Percentiles rank a stretch among this genome's conserved stretches.
phyloP scores from a whole-genome alignment of 2,888 invertebrate species.

The Thymelicus lineola region DNA sequence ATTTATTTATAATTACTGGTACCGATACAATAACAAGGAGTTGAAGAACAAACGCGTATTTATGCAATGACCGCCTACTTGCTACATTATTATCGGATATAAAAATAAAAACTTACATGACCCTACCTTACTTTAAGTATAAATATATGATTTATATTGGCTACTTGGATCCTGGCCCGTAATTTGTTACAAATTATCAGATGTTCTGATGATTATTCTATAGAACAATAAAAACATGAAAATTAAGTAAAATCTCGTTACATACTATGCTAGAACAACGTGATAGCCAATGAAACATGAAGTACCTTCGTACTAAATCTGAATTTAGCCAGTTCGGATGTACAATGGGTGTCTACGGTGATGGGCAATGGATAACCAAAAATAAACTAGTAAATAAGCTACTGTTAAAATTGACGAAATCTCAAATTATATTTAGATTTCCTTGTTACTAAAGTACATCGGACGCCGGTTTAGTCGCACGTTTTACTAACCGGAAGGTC shows the following conservation, averaged over 20 bases:
- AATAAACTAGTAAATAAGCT: constrained; percentile 33
- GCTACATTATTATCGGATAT: constrained; percentile 68
- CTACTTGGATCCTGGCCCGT: constrained; percentile 39
- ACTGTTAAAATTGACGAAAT: constrained; percentile 27
- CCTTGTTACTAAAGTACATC: not conserved
- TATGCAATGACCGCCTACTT: constrained; percentile 58
- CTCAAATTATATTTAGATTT: constrained; percentile 24
- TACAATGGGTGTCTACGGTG: constrained; percentile 38
- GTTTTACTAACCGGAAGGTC: not conserved
- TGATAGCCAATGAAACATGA: constrained; percentile 42
- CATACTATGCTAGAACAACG: constrained; percentile 39
- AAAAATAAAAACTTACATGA: constrained; percentile 79
- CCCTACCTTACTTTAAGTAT: constrained; percentile 48
- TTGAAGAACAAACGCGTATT: constrained; percentile 59
- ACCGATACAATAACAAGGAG: constrained; percentile 69
- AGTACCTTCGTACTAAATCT: constrained; percentile 21
- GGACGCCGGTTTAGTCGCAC: not conserved
- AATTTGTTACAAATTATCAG: constrained; percentile 38
- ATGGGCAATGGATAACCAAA: constrained; percentile 17
- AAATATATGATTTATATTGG: constrained; percentile 44
- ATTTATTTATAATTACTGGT: constrained; percentile 78
- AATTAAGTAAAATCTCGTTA: constrained; percentile 25
- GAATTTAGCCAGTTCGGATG: constrained; percentile 25
- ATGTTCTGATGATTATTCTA: constrained; percentile 27
- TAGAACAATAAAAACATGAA: constrained; percentile 20